These are phyloP conservation scores for Ranitomeya imitator DNA, from an alignment of 2,113 vertebrate species.

Conservation along the genomic window DNA sequence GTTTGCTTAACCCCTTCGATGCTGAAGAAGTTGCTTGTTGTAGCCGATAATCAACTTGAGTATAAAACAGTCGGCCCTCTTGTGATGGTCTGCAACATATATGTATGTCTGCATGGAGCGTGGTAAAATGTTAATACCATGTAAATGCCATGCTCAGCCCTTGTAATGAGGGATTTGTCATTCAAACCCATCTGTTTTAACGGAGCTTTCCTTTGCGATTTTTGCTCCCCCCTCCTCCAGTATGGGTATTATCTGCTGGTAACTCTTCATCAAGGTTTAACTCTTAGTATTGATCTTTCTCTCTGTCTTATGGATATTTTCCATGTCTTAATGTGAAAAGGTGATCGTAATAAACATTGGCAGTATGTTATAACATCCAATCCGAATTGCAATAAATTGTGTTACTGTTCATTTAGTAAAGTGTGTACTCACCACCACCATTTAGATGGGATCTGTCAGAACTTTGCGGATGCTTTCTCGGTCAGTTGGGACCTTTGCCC, in stretches of 20 bases:
- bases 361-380: neutral
- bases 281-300: neutral
- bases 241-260: slow-evolving; percentile 34
- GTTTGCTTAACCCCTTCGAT: slow-evolving; percentile 42
- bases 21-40: slow-evolving; percentile 24
- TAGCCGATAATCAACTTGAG: neutral
- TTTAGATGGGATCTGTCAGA: neutral
- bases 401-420: neutral
- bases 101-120: neutral
- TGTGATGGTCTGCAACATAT: neutral
- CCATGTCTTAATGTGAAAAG: neutral
- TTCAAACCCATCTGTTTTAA: slow-evolving; percentile 54
- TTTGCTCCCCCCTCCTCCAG: neutral
- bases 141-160: slow-evolving; percentile 30
- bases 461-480: neutral
- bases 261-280: slow-evolving; percentile 17
- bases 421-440: slow-evolving; percentile 7
- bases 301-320: neutral
- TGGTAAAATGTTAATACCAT: slow-evolving; percentile 34
- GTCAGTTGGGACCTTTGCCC: neutral
- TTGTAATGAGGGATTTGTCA: slow-evolving; percentile 54
- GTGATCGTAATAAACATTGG: neutral
- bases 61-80: slow-evolving; percentile 7
- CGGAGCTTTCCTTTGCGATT: slow-evolving; percentile 3
- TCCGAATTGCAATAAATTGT: neutral